Base-by-base conservation (phyloP, 2,113 vertebrate species). In the Ctenodactylus gundi region DNA sequence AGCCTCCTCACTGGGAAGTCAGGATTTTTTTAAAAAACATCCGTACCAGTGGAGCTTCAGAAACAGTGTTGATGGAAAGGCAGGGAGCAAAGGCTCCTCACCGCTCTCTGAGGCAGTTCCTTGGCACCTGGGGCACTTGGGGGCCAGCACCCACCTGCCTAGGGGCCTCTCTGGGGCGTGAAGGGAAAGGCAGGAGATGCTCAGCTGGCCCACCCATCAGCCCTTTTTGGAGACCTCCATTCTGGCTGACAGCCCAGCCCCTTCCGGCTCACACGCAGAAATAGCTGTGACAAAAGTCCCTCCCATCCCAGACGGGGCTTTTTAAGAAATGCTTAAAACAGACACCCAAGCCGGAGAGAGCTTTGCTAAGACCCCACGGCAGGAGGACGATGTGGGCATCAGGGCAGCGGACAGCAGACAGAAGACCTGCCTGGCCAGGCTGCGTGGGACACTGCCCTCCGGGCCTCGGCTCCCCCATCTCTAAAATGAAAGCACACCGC, bases 271-370 rank as follows among this genome's bases (percentile, higher is more conserved):
- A 55, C 1, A 9, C 49, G 84, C 94, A 94, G 91, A 96, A 95
- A 97, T 58, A 97, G 94, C 91, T 73, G 62, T 82, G 91, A 87
- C 94, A 91, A 62, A 94, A 92, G 83, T 91, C 91, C 86, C 94
- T 94, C 82, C 78, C 36, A 57, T 67, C 94, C 55, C 44, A 39
- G 60, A 82, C 93, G 57, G 55, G 29, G 68, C 90, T 94, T 94
- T 91, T 84, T 27, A 60, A 80, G 93, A 97, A 93, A 85, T 53
- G 82, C 83, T 86, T 85, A 77, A 84, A 85, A 77, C 78, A 81
- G 70, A 88, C 73, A 51, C 58, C 23, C 7, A 90, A 92, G 44
- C 44, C 29, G 8, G 65, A 2, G 15, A 36, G 13, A 29, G 46
- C 53, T 46, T 25, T 31, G 53, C 49, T 34, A 29, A 83, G n/a